phyloP scores from a whole-genome alignment of 2,113 vertebrate genomes.

The Hippocampus guttulatus region DNA sequence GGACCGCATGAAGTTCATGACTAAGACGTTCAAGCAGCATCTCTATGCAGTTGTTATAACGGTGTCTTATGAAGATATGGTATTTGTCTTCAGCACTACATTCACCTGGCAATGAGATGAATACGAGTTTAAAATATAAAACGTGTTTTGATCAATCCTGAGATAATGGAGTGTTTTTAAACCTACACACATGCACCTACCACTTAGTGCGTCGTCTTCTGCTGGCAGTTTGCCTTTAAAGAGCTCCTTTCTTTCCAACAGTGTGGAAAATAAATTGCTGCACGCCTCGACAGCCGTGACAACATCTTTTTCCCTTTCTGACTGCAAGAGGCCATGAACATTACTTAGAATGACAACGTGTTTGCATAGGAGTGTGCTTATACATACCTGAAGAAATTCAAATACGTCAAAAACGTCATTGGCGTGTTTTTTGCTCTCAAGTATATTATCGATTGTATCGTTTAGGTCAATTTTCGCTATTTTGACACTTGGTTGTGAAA shows the following conservation, averaged over 20 bases:
- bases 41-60: constrained; percentile 80
- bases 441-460: constrained; percentile 59
- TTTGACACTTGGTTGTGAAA: constrained; percentile 23
- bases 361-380: not conserved
- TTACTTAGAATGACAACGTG: not conserved
- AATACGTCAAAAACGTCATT: constrained; percentile 85
- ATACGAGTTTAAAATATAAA: not conserved
- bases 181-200: constrained; percentile 37
- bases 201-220: constrained; percentile 65
- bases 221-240: constrained; percentile 76
- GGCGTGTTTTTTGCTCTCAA: constrained; percentile 72
- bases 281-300: constrained; percentile 66
- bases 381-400: constrained; percentile 68
- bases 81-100: constrained; percentile 78
- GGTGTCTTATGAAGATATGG: constrained; percentile 85
- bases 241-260: constrained; percentile 79
- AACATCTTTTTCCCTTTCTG: constrained; percentile 70
- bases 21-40: constrained; percentile 75
- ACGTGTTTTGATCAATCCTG: not conserved
- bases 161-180: not conserved
- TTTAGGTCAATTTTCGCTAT: constrained; percentile 46
- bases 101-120: constrained; percentile 47
- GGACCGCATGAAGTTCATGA: constrained; percentile 70
- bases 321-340: constrained; percentile 57
- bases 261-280: constrained; percentile 76